Percentiles rank a stretch among this genome's conserved stretches.
These are phyloP conservation scores for Ophioninae sp. DNA, from an alignment of 2,888 invertebrate species.

Conservation along the genomic window DNA sequence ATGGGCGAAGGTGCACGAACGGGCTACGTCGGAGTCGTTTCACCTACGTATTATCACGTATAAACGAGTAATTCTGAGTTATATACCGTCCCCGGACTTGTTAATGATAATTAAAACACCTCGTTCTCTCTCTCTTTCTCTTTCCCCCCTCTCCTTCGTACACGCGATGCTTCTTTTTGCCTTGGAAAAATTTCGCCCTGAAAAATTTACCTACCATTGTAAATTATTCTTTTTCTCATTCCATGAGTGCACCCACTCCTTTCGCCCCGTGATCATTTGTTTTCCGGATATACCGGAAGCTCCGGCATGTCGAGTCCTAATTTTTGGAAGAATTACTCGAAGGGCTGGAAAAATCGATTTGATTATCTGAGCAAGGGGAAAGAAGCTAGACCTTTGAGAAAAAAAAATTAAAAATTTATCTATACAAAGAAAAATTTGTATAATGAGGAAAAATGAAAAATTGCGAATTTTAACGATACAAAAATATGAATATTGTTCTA, in stretches of 20 bases:
- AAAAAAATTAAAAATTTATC: too few relatives aligned
- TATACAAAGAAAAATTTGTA: too few relatives aligned
- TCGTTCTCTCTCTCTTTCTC: conserved; percentile 66
- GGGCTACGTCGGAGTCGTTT: conserved; percentile 51
- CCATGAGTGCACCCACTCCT: conserved; percentile 34
- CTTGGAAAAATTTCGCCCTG: conserved; percentile 51
- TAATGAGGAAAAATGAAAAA: too few relatives aligned
- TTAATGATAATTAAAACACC: conserved; percentile 81
- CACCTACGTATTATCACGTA: conserved; percentile 77
- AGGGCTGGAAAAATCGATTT: background rate
- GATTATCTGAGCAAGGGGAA: background rate
- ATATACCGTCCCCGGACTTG: conserved; percentile 75
- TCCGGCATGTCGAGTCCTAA: background rate
- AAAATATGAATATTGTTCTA: too few relatives aligned
- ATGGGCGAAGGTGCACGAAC: conserved; percentile 61
- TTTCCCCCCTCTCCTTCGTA: conserved; percentile 2
- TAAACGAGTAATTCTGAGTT: conserved; percentile 80
- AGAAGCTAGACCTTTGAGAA: too few relatives aligned
- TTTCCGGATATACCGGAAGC: background rate
- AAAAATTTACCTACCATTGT: conserved; percentile 56
- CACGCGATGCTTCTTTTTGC: conserved; percentile 43
- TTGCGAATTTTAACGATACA: too few relatives aligned
- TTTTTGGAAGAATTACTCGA: background rate
- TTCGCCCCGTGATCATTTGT: conserved; percentile 30
- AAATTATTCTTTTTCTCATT: conserved; percentile 47